A percentile compares a stretch with the other conserved stretches of the same genome.
Evolutionary conservation across 2,888 invertebrate genomes (phyloP).

Genomic region (Euplexia lucipara): DNA sequence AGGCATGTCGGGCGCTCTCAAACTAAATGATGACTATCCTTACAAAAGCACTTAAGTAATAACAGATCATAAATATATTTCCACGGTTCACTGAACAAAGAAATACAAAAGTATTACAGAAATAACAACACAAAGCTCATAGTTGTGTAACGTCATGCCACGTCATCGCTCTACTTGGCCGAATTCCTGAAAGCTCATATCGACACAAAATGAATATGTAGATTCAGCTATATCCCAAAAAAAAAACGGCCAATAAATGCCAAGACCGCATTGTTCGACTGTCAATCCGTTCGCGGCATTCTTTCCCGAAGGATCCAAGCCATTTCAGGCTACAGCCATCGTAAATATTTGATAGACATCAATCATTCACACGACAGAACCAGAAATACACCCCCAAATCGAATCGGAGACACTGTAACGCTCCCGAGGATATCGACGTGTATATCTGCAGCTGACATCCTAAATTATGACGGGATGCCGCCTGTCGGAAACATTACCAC

Average conservation of each 20-base stretch:
- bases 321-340: slow-evolving; percentile 55
- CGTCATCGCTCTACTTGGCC: slow-evolving; percentile 55
- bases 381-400: slow-evolving; percentile 44
- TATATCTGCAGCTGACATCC: slow-evolving; percentile 69
- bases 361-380: slow-evolving; percentile 67
- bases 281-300: slow-evolving; percentile 58
- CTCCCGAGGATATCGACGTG: slow-evolving; percentile 64
- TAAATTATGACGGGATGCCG: slow-evolving; percentile 79
- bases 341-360: slow-evolving; percentile 71
- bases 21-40: not conserved
- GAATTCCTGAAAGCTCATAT: slow-evolving; percentile 49
- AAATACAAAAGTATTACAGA: slow-evolving; percentile 31
- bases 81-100: slow-evolving; percentile 19
- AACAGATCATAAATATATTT: slow-evolving; percentile 31
- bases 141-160: slow-evolving; percentile 48
- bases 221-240: slow-evolving; percentile 57
- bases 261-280: slow-evolving; percentile 62
- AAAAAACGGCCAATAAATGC: slow-evolving; percentile 64
- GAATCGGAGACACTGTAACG: slow-evolving; percentile 51
- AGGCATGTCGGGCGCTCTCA: not conserved
- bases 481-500: slow-evolving; percentile 66
- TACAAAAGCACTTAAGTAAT: slow-evolving; percentile 3
- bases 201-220: slow-evolving; percentile 63
- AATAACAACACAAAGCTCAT: slow-evolving; percentile 32
- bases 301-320: slow-evolving; percentile 60